These are phyloP conservation scores for Dicranocentrus wangi DNA, from an alignment of 2,888 invertebrate species.

Conservation along the genomic window DNA sequence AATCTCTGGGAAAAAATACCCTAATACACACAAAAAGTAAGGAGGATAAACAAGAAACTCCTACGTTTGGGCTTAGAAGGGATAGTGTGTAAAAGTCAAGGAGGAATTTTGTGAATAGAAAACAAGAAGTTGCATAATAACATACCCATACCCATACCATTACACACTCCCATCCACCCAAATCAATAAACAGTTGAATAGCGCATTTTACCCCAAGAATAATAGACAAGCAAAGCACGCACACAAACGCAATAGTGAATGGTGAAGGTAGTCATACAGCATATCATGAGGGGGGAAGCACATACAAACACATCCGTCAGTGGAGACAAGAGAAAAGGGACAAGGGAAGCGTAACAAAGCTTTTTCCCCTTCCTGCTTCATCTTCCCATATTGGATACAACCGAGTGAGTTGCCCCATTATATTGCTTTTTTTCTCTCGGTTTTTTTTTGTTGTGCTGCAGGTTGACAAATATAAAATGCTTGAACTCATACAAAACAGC, in stretches of 20 bases:
- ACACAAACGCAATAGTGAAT: conserved; percentile 8
- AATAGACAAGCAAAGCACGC: conserved; percentile 42
- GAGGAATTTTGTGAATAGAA: conserved; percentile 36
- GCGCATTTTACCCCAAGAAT: conserved; percentile 26
- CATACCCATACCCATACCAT: too few relatives aligned
- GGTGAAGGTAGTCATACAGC: neutral
- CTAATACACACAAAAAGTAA: too few relatives aligned
- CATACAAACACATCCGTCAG: conserved; percentile 46
- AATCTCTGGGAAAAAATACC: too few relatives aligned
- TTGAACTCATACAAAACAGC: conserved; percentile 34
- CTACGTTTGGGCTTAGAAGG: neutral
- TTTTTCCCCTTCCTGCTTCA: neutral
- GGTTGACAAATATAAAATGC: conserved; percentile 43
- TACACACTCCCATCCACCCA: too few relatives aligned
- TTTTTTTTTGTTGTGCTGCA: conserved; percentile 16
- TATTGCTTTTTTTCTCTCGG: neutral
- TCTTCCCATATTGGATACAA: neutral
- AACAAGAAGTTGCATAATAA: conserved; percentile 20
- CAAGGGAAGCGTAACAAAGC: conserved; percentile 31
- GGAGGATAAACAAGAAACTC: too few relatives aligned
- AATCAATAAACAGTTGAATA: conserved; percentile 51
- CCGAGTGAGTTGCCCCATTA: conserved; percentile 29
- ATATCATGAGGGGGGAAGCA: neutral
- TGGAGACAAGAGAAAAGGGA: conserved; percentile 11
- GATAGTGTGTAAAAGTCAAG: conserved; percentile 42